These are phyloP conservation scores for Noctua comes DNA, from an alignment of 2,888 invertebrate species.

Conservation along the genomic window DNA sequence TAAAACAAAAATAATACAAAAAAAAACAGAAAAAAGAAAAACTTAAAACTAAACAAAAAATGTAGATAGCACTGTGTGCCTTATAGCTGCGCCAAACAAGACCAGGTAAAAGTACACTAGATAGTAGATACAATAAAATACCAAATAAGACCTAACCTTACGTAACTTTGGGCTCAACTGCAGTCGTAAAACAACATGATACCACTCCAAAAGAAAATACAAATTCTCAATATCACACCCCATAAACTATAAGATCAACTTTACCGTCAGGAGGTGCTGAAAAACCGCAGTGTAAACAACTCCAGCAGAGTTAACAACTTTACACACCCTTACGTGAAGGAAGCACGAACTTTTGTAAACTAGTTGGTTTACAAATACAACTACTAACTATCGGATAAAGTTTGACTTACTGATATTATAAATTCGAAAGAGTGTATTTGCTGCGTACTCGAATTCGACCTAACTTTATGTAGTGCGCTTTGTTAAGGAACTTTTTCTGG, in stretches of 20 bases:
- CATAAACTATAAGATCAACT: conserved; percentile 1
- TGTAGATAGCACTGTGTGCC: too few relatives aligned
- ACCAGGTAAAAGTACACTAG: not conserved
- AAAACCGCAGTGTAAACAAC: conserved; percentile 8
- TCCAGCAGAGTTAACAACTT: conserved; percentile 5
- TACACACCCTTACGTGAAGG: not conserved
- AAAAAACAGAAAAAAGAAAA: too few relatives aligned
- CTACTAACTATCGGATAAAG: not conserved
- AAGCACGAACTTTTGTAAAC: conserved; percentile 26
- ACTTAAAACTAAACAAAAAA: too few relatives aligned
- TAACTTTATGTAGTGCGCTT: not conserved
- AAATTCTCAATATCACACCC: not conserved
- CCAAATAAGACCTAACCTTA: not conserved
- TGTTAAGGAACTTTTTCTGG: not conserved
- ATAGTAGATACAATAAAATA: not conserved
- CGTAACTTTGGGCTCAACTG: not conserved
- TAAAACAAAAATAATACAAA: too few relatives aligned
- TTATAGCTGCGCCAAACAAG: too few relatives aligned
- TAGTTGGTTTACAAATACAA: conserved; percentile 29
- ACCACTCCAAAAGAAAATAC: not conserved
- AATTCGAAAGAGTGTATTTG: not conserved
- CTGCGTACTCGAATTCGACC: not conserved
- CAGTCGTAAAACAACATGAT: not conserved
- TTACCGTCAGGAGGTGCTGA: not conserved
- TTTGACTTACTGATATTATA: not conserved